Evolutionary conservation across 2,797 vertebrate species (phyloP).

Genomic region (Sebastes umbrosus): DNA sequence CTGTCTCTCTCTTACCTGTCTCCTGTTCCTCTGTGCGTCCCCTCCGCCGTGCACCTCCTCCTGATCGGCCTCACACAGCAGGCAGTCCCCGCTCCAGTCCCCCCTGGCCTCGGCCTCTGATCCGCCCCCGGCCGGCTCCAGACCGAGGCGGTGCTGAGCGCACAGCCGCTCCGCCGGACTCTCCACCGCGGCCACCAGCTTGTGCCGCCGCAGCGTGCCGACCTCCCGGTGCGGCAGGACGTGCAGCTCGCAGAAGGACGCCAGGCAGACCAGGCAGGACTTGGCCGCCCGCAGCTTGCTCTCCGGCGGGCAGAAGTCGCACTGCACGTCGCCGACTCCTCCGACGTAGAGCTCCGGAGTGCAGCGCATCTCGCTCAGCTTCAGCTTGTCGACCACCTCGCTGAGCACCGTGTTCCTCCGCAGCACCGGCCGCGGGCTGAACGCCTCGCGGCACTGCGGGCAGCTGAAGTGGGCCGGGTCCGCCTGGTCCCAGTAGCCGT

Average conservation of each 20-base stretch:
- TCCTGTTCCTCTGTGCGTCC: slow-evolving; percentile 64
- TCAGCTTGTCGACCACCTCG: slow-evolving; percentile 76
- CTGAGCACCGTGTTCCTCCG: slow-evolving; percentile 80
- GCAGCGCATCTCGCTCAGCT: slow-evolving; percentile 40
- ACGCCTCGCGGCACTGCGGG: slow-evolving; percentile 82
- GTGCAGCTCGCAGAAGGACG: slow-evolving; percentile 91
- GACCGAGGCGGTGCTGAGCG: slow-evolving; percentile 88
- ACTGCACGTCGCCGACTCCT: slow-evolving; percentile 85
- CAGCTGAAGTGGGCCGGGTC: slow-evolving; percentile 65
- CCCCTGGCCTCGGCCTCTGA: slow-evolving; percentile 32
- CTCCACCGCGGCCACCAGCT: slow-evolving; percentile 88
- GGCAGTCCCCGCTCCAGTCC: slow-evolving; percentile 70
- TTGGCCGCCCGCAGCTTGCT: slow-evolving; percentile 87
- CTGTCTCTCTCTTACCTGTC: too few species aligned
- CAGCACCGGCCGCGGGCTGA: slow-evolving; percentile 79
- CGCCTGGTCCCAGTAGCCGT: slow-evolving; percentile 80
- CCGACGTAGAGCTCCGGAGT: slow-evolving; percentile 51
- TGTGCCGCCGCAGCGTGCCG: slow-evolving; percentile 89
- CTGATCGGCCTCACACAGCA: slow-evolving; percentile 74
- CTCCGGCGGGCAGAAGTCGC: slow-evolving; percentile 89
- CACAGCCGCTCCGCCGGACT: slow-evolving; percentile 88
- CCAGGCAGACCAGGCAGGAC: slow-evolving; percentile 92
- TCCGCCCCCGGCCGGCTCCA: slow-evolving; percentile 76
- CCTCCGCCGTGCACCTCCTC: slow-evolving; percentile 52
- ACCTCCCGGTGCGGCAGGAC: slow-evolving; percentile 90